A percentile compares a stretch with the other conserved stretches of the same genome.
Conservation (phyloP, 2,113 vertebrate species). For the Hydropotes inermis region DNA sequence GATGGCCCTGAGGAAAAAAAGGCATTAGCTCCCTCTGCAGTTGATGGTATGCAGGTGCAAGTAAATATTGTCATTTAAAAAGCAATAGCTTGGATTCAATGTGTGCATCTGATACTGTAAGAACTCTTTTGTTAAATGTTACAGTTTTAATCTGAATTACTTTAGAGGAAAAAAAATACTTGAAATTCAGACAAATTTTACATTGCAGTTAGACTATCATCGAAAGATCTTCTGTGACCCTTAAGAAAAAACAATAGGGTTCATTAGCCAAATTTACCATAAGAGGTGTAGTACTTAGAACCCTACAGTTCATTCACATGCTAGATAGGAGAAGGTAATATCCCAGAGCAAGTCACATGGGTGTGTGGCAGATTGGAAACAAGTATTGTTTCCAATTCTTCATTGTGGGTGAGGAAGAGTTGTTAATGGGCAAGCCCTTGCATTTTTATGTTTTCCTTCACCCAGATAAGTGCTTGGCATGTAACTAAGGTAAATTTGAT, state of each 20-base stretch:
- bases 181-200: background rate
- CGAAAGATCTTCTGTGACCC: background rate
- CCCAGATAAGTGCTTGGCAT: background rate
- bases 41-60: background rate
- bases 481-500: background rate
- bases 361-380: background rate
- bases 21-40: constrained; percentile 63
- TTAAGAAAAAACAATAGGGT: background rate
- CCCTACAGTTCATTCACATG: background rate
- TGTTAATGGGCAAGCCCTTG: background rate
- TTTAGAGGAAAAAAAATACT: background rate
- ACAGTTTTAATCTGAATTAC: background rate
- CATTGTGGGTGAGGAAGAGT: background rate
- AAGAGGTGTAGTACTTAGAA: background rate
- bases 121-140: background rate
- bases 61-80: background rate
- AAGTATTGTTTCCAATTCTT: background rate
- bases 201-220: background rate
- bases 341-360: background rate
- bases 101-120: background rate
- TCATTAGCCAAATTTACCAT: background rate
- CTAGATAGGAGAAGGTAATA: background rate
- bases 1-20: background rate
- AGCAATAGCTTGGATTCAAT: background rate
- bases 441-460: background rate